Base-by-base conservation (phyloP, 2,797 vertebrate genomes). In the Clarias fuscus region DNA sequence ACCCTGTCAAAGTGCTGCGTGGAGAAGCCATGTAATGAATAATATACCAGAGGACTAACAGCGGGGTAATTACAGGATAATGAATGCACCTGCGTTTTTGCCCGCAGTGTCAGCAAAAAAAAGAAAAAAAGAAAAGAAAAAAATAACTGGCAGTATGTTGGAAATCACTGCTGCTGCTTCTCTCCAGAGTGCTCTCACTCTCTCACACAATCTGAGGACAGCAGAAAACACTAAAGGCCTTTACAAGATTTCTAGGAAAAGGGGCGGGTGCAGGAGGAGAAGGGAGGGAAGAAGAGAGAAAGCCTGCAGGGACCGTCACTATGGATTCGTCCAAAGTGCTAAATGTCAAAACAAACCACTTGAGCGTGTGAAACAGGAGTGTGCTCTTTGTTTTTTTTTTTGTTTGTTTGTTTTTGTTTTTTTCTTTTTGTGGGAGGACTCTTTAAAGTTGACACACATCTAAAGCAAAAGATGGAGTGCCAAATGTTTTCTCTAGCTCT, bases 11-110 rank as follows among this genome's bases (percentile, higher is more conserved):
- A 91, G 78, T 85, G 43, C 87, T 84, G 91, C 85, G 90, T 89
- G 89, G 89, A 89, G 88, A 92, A 92, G 83, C 88, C 91, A 90
- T 91, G 91, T 92, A 92, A 94, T 95, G 93, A 95, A 93, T 95
- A 94, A 95, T 93, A 93, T 91, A 94, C 90, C 92, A 92, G 91
- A 90, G 89, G 92, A 93, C 92, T 92, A 95, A 95, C 94, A 94
- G 94, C 92, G 65, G 93, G 94, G 92, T 95, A 96, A 96, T 95
- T 95, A 95, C 91, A 86, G 89, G 89, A 93, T 95, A 95, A 96
- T 95, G 92, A 96, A 95, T 95, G 94, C 92, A 94, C 94, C 93
- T 94, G 93, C 88, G 90, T 94, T 94, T 83, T 93, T 93, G 89
- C 89, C 90, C 89, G 93, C 93, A 94, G 93, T 93, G 93, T 95